These are phyloP conservation scores for Tachina lurida DNA, from an alignment of 2,888 invertebrate genomes.

Conservation along the genomic window DNA sequence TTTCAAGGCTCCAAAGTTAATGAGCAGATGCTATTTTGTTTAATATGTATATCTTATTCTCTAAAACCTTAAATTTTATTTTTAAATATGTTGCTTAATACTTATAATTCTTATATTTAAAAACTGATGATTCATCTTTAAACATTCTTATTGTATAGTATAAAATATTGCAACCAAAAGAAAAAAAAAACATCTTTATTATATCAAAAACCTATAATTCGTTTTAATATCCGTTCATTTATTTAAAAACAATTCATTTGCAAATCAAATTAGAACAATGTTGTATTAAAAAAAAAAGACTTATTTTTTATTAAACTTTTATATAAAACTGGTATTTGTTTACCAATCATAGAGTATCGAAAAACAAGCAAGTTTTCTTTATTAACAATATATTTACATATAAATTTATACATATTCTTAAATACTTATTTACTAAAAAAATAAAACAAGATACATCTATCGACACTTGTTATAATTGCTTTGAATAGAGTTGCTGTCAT, in stretches of 20 bases:
- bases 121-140: neutral
- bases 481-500: neutral
- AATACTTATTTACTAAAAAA: neutral
- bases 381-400: neutral
- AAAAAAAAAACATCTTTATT: neutral
- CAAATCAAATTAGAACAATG: constrained; percentile 47
- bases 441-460: constrained; percentile 16
- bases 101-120: too few relatives aligned
- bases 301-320: constrained; percentile 5
- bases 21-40: too few relatives aligned
- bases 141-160: neutral
- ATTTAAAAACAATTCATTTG: constrained; percentile 27
- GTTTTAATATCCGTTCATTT: constrained; percentile 36
- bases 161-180: neutral
- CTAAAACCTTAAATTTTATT: too few relatives aligned
- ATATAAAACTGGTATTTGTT: neutral
- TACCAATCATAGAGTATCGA: neutral
- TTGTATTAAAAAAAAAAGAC: constrained; percentile 9
- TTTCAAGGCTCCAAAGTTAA: too few relatives aligned
- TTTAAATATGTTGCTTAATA: too few relatives aligned
- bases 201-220: neutral
- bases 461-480: constrained; percentile 29
- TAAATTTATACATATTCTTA: neutral
- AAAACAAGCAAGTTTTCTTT: neutral
- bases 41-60: too few relatives aligned